Evolutionary conservation across 2,113 vertebrate genomes (phyloP).

Genomic region (Hyperoodon ampullatus): DNA sequence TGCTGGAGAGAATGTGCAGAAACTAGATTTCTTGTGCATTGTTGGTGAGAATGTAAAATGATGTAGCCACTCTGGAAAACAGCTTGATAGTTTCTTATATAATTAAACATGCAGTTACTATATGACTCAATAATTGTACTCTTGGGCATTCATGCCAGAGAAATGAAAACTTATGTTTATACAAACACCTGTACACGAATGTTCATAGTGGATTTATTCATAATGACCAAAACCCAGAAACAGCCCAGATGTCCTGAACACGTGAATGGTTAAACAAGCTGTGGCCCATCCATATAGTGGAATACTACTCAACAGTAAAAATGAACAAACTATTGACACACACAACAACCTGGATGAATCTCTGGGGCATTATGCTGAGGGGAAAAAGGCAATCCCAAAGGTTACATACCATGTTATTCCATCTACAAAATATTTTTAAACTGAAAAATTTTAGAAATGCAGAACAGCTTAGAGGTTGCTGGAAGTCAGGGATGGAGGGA

Average conservation of each 20-base stretch:
- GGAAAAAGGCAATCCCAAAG: not conserved
- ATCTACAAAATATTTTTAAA: not conserved
- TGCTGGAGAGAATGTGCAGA: not conserved
- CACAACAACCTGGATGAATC: not conserved
- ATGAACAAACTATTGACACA: not conserved
- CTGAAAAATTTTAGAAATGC: constrained; percentile 9
- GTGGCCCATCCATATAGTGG: not conserved
- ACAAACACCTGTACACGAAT: not conserved
- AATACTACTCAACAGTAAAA: not conserved
- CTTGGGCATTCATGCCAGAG: not conserved
- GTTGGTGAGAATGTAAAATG: not conserved
- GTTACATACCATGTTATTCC: not conserved
- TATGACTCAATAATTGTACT: not conserved
- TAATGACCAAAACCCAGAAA: not conserved
- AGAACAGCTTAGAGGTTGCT: not conserved
- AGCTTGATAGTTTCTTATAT: not conserved
- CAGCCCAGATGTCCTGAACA: not conserved
- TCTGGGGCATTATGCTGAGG: not conserved
- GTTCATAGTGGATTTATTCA: not conserved
- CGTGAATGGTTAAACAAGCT: not conserved
- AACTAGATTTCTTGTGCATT: not conserved
- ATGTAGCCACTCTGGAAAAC: not conserved
- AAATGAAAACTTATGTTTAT: not conserved
- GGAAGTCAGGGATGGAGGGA: not conserved
- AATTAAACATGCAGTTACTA: not conserved